Base-by-base conservation (phyloP, 2,113 vertebrate species). In the Cyanoramphus novaezelandiae region DNA sequence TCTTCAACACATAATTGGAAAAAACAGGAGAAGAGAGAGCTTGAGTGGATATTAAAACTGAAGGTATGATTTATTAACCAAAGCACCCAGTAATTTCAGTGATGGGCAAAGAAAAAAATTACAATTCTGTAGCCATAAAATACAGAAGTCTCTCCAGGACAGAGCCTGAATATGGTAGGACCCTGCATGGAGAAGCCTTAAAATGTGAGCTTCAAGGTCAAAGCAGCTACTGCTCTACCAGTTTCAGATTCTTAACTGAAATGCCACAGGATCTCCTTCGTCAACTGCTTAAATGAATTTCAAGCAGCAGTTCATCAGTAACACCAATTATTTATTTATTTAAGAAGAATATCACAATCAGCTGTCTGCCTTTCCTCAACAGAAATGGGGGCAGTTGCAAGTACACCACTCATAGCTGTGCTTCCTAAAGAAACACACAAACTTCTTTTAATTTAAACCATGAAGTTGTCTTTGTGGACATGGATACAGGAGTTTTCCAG, bases 251-350 rank as follows among this genome's bases (percentile, higher is more conserved):
- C 25, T 87, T 63, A 39, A 89, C 83, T 89, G 63, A 92, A 96
- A 86, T 68, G 74, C 35, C 95, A 90, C 87, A 86, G 86, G 75
- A 93, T 83, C 63, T 90, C 82, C 92, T 96, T 91, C 91, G 92
- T 74, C 93, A 91, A 21, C 67, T 69, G 23, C 85, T 96, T 96
- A 86, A 88, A 81, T 79, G 16, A 93, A 93, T 86, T 96, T 96
- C 68, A 96, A 96, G 74, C 49, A 95, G 83, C n/a, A 78, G 78
- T 60, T 88, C 59, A 94, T 86, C 69, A 75, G 69, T 90, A 82
- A 67, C 50, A 76, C 21, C 27, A 52, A 75, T 57, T 41, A 84
- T 41, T 65, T 76, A 35, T 65, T 76, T 93, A 62, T 29, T 27
- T 35, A 91, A 89, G 70, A 71, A 83, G n/a, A n/a, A 11, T 25